phyloP scores from a whole-genome alignment of 2,888 invertebrate genomes.

The Agrotis segetum region DNA sequence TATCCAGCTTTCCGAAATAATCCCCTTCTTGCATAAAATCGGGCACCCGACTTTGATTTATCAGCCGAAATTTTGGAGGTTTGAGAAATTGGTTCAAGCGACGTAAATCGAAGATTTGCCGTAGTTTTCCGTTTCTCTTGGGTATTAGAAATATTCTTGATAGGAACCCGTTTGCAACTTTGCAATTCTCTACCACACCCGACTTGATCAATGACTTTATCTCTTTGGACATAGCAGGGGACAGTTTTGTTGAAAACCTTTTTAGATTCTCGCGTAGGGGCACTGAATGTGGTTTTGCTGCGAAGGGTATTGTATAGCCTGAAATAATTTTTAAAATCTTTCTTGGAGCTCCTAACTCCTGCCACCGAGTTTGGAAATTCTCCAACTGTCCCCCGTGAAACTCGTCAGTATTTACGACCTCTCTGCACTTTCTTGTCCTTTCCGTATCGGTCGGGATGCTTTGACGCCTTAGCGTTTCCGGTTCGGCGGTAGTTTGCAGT shows the following conservation, averaged over 20 bases:
- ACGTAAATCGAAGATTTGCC: constrained; percentile 44
- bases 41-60: constrained; percentile 35
- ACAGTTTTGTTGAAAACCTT: constrained; percentile 18
- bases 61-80: constrained; percentile 37
- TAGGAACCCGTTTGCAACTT: constrained; percentile 7
- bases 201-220: neutral
- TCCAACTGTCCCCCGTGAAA: constrained; percentile 31
- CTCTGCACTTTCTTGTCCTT: neutral
- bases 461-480: too few relatives aligned
- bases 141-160: constrained; percentile 13
- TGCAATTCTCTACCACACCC: constrained; percentile 12
- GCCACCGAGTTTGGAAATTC: neutral
- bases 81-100: constrained; percentile 26
- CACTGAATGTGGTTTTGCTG: constrained; percentile 39
- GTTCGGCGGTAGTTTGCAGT: neutral
- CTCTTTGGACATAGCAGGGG: constrained; percentile 10
- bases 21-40: constrained; percentile 29
- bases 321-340: constrained; percentile 35
- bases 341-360: constrained; percentile 18
- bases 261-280: neutral
- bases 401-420: constrained; percentile 6
- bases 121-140: constrained; percentile 24
- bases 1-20: constrained; percentile 44
- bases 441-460: neutral
- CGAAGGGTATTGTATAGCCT: constrained; percentile 48